Base-by-base conservation (phyloP, 2,797 vertebrate species). In the Anabas testudineus region DNA sequence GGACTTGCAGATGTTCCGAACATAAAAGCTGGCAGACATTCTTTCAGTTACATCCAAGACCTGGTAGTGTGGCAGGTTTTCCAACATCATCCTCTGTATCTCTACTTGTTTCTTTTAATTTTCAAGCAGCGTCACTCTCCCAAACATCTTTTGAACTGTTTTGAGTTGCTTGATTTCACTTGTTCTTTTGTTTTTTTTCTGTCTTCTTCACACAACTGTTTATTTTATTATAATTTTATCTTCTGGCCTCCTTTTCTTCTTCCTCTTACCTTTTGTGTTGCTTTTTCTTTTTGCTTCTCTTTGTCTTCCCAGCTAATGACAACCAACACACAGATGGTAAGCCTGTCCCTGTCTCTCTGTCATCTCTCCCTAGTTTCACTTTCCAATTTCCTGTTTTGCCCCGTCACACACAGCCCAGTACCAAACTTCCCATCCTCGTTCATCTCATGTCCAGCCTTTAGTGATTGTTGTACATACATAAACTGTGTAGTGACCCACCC, bases 241-340 rank as follows among this genome's bases (percentile, higher is more conserved):
- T 85, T 85, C 86, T 92, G 86, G 91, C 83, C 90, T 93, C 88
- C 52, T 68, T 47, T 51, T 76, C 91, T 93, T 93, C 93, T 94
- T 94, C 89, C 90, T 96, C 94, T 92, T 94, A 95, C 95, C 84
- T 94, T n/a, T 95, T 95, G 91, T 95, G 93, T 95, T 90, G 87
- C 90, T 95, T 93, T 95, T 87, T 95, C 92, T 95, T 95, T 95
- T 88, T 95, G 95, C 95, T 93, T 95, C 94, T 96, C 94, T 95
- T 95, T 93, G 95, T 95, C 67, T 95, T 93, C 93, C 95, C 96
- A 99, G 97, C 95, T 97, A 95, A 95, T 98, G 97, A 97, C 97
- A 93, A 93, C 95, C 96, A 99, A 95, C 97, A 96, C 96, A 90
- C 95, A 98, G 92, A 96, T 97, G 97, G 97, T 99, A 99, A 99